These are phyloP conservation scores for Formica selysi DNA, from an alignment of 1,140 invertebrate genomes.

Conservation along the genomic window DNA sequence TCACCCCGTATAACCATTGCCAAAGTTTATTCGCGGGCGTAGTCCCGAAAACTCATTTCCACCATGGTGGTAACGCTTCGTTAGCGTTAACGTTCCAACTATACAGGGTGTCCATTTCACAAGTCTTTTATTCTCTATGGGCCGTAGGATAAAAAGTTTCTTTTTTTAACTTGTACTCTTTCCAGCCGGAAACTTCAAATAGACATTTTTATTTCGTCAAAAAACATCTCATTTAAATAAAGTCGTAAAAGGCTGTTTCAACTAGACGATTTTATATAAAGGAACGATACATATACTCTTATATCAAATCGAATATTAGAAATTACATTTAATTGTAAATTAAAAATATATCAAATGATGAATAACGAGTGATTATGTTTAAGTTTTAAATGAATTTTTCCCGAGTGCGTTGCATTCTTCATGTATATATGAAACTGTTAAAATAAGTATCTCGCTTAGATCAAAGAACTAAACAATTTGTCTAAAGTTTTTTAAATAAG, in stretches of 20 bases:
- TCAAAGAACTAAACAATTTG: neutral
- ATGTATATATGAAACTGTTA: neutral
- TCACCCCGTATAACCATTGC: neutral
- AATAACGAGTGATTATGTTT: constrained; percentile 1
- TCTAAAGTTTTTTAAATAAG: constrained; percentile 18
- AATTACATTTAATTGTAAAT: neutral
- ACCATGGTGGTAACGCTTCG: constrained; percentile 33
- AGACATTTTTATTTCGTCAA: neutral
- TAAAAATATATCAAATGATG: neutral
- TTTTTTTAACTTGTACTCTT: neutral
- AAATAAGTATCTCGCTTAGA: neutral
- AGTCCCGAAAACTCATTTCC: constrained; percentile 65
- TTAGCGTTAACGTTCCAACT: constrained; percentile 21
- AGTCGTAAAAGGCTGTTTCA: neutral
- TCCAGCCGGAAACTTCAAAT: neutral
- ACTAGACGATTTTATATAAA: neutral
- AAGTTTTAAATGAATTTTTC: constrained; percentile 8
- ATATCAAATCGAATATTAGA: neutral
- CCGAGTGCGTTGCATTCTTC: too few species aligned
- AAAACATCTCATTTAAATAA: too few species aligned
- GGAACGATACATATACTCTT: neutral
- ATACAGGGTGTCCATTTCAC: constrained; percentile 17
- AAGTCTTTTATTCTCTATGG: constrained; percentile 18
- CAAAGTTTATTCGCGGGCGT: constrained; percentile 31
- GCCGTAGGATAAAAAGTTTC: neutral